These are phyloP conservation scores for Metallyticus violacea DNA, from an alignment of 2,888 invertebrate genomes.

Conservation along the genomic window DNA sequence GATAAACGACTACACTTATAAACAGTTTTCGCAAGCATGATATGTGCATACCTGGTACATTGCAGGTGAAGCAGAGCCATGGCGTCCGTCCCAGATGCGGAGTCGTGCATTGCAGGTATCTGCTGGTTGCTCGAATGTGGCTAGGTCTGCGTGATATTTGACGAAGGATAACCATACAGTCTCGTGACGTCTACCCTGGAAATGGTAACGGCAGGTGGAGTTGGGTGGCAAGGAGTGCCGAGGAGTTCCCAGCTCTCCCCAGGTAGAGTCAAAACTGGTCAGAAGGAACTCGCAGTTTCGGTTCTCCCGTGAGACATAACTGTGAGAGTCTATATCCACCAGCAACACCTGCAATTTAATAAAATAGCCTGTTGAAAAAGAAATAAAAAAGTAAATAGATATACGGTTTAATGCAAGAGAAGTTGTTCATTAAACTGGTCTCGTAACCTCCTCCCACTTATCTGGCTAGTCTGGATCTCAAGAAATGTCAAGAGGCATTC, in stretches of 20 bases:
- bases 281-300: constrained; percentile 74
- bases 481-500: no score
- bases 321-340: constrained; percentile 72
- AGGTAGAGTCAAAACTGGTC: constrained; percentile 69
- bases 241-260: constrained; percentile 72
- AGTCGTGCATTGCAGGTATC: constrained; percentile 69
- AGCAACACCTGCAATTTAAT: constrained; percentile 57
- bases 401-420: no score
- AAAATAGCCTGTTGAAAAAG: not conserved
- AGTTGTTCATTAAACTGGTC: no score
- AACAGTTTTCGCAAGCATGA: no score
- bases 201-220: constrained; percentile 78
- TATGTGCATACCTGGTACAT: constrained; percentile 35
- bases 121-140: constrained; percentile 45
- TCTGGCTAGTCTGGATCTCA: no score
- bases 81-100: constrained; percentile 71
- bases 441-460: no score
- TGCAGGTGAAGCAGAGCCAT: constrained; percentile 38
- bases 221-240: constrained; percentile 76
- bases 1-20: no score
- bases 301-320: constrained; percentile 65
- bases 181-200: constrained; percentile 70
- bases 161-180: constrained; percentile 82
- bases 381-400: no score
- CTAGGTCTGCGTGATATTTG: constrained; percentile 70